phyloP scores from a whole-genome alignment of 2,888 invertebrate species.

The Drosophila dives region DNA sequence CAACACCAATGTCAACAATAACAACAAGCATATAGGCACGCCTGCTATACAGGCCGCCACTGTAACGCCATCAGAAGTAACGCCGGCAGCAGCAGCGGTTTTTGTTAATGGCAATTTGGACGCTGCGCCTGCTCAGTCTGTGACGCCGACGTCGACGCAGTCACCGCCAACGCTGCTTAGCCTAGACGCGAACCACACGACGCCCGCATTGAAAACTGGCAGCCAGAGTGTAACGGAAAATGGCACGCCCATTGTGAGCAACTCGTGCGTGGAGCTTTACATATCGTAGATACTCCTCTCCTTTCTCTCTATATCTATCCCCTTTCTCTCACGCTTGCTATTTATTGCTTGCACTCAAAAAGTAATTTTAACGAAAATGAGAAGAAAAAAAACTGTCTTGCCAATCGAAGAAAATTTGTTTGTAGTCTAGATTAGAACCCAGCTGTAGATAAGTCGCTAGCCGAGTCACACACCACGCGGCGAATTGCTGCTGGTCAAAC shows the following conservation, averaged over 20 bases:
- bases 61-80: constrained; percentile 15
- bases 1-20: constrained; percentile 22
- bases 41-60: constrained; percentile 18
- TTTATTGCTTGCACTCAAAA: constrained; percentile 14
- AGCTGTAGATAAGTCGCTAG: constrained; percentile 50
- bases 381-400: constrained; percentile 47
- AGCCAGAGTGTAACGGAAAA: constrained; percentile 40
- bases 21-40: constrained; percentile 25
- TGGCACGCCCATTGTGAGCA: constrained; percentile 68
- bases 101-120: constrained; percentile 19
- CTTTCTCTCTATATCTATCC: not conserved
- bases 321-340: constrained; percentile 17
- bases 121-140: constrained; percentile 41
- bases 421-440: constrained; percentile 69
- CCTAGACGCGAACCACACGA: constrained; percentile 64
- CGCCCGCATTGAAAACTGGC: constrained; percentile 58
- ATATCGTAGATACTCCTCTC: constrained; percentile 62
- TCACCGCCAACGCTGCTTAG: constrained; percentile 53
- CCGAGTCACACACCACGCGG: constrained; percentile 54
- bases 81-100: not conserved
- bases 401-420: constrained; percentile 77
- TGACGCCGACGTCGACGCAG: constrained; percentile 27
- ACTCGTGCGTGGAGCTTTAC: constrained; percentile 80
- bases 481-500: constrained; percentile 38
- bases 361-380: constrained; percentile 29